Base-by-base conservation (phyloP, 1,140 invertebrate species). In the Bursaphelenchus mucronatus region DNA sequence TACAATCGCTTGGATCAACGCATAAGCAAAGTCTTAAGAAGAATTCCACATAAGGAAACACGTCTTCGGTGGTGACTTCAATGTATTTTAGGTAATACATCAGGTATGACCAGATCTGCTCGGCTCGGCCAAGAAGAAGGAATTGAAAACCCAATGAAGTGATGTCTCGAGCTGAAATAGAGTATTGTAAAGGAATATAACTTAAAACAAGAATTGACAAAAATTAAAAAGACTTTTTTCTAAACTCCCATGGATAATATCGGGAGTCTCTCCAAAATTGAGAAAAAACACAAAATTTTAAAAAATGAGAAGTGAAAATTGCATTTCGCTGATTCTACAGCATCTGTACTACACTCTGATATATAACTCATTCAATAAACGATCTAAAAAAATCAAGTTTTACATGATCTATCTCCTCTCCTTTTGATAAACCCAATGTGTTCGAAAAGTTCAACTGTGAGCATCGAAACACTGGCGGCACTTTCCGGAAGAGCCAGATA, bases 101-200 rank as follows among this genome's bases (percentile, higher is more conserved):
- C 17, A 72, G 11, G 62, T 72, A 72, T n/a, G 70, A 69, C 70
- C 70, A 72, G 54, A 72, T 76, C 61, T 72, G 70, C 56, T 72
- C 70, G 40, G 21, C 56, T 43, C 73, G 45, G 46, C 56, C 63
- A 15, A 72, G 19, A n/a, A 72, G 47, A 46, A 70, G 43, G 50
- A 74, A 74, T 43, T 70, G 69, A 51, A 70, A 70, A n/a, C 70
- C 70, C 39, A 51, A 45, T 8, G 70, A 69, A 41, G 69, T 71
- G 47, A 73, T 74, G 64, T 70, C 68, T 17, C 30, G 30, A 30
- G 30, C 30, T 30, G 5, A 30, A 30, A 30, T 30, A 54, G 45
- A 41, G n/a, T n/a, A n/a, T n/a, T n/a, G n/a, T n/a, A n/a, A n/a
- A n/a, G n/a, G n/a, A n/a, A n/a, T n/a, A n/a, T n/a, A n/a, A n/a